These are phyloP conservation scores for Scatophagus argus DNA, from an alignment of 2,113 vertebrate genomes.

Conservation along the genomic window DNA sequence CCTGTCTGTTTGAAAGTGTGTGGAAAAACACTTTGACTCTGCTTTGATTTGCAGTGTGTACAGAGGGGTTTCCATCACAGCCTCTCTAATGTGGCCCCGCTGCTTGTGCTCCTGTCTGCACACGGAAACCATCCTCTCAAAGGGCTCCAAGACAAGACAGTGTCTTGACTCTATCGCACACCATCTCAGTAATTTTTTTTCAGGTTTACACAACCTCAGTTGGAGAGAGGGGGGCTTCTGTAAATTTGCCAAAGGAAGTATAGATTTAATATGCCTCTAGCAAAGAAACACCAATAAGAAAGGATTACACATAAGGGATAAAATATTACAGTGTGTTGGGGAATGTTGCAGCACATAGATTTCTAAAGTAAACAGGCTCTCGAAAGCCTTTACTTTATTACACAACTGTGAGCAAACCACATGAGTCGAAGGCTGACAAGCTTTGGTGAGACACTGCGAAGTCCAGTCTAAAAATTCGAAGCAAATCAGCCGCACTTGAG, in stretches of 20 bases:
- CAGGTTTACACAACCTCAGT: slow-evolving; percentile 18
- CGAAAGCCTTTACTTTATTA: slow-evolving; percentile 31
- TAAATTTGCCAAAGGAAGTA: slow-evolving; percentile 41
- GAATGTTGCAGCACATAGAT: slow-evolving; percentile 36
- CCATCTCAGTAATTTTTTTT: background rate
- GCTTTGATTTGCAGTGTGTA: slow-evolving; percentile 75
- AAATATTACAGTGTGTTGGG: slow-evolving; percentile 10
- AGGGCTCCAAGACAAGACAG: slow-evolving; percentile 46
- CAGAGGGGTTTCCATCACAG: slow-evolving; percentile 70
- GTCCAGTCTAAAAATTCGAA: slow-evolving; percentile 33
- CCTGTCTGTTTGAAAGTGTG: slow-evolving; percentile 65
- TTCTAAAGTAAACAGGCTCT: slow-evolving; percentile 47
- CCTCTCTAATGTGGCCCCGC: slow-evolving; percentile 75
- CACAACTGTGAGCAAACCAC: slow-evolving; percentile 38
- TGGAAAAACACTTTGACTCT: slow-evolving; percentile 77
- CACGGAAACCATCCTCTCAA: slow-evolving; percentile 67
- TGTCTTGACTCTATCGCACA: slow-evolving; percentile 67
- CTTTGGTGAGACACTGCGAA: slow-evolving; percentile 19
- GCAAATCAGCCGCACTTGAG: slow-evolving; percentile 46
- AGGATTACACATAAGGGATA: slow-evolving; percentile 20
- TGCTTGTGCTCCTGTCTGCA: slow-evolving; percentile 64
- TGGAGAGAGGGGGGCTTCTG: slow-evolving; percentile 18
- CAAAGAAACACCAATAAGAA: slow-evolving; percentile 25
- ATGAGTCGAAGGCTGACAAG: slow-evolving; percentile 37
- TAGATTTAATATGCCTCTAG: slow-evolving; percentile 1